Base-by-base conservation (phyloP, 2,113 vertebrate genomes). In the Scomber japonicus region DNA sequence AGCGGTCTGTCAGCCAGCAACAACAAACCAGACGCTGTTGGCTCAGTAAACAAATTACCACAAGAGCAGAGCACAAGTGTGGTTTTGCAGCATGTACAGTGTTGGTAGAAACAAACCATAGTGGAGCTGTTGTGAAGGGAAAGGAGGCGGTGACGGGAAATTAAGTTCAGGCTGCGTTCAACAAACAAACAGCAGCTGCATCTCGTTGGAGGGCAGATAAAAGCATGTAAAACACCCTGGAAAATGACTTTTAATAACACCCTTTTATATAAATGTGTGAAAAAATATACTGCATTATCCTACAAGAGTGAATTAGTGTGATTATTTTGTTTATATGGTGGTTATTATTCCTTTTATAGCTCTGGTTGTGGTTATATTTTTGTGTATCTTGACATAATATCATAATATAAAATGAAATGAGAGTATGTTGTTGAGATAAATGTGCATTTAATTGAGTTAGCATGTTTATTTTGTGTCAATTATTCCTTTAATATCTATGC, bases 1-100 rank as follows among this genome's bases (percentile, higher is more conserved):
- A 13, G 44, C 68, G 62, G 67, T 62, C 56, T 72, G 56, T 82
- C 45, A 50, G 40, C 15, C 16, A 10, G 55, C 3, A 0, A 44
- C 71, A 57, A 55, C 67, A 81, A 73, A 66, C 35, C 64, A 35
- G 60, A 3, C 1, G 0, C 17, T 56, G 31, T 30, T 56, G 60
- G 30, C 31, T 7, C 15, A 54, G 45, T 16, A 40, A 31, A 82
- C 67, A 62, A 6, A 53, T 4, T 17, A 48, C 53, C 14, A 54
- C 14, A 6, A 30, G 24, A 12, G 16, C 60, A n/a, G 24, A n/a
- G 27, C 1, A 4, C 2, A 30, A 6, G 45, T 13, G 48, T 14
- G 31, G 35, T 56, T 79, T 40, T 12, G 40, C 11, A n/a, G 46
- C 14, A 2, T 9, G 9, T 2, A n/a, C 11, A 27, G n/a, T 11